Evolutionary conservation across 1,140 invertebrate species (phyloP), one percentile per base, ranked within the genome.

Genomic region (Ctenoplectra terminalis): DNA sequence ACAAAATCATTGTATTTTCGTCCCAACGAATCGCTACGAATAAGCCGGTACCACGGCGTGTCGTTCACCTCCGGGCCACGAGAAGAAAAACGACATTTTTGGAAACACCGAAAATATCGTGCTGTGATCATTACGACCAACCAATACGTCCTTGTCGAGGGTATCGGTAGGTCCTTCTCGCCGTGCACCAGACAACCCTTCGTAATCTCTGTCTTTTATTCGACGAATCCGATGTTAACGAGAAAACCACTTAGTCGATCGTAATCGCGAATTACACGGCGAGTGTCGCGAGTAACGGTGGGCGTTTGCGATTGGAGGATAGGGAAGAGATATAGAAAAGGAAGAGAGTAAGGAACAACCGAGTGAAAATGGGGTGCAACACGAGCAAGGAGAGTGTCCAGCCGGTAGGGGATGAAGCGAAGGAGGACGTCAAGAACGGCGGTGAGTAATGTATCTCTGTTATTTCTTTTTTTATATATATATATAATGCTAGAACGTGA

Each of bases 381-480:
- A 93, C 92, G 43, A 94, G 93, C 85, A 93, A 94, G 84, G 93
- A 94, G 54, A 93, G 89, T 72, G 89, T 93, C 23, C 92, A 93
- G 83, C 91, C 92, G 58, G 92, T 90, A 2, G 92, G 89, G 31
- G 92, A 94, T 61, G 92, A 93, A 43, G 89, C 91, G 15, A 93
- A 94, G 82, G 92, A 93, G 69, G 91, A 91, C 56, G 80, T 81
- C 34, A 93, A 92, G 87, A 93, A 93, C 86, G 92, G 90, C 54
- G 93, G 93, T 93, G 86, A 91, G 93, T 76, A 40, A 60, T 34
- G 31, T 8, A 40, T 31, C 50, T 84, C 23, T 54, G 2, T 56
- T 26, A 3, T 54, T 61, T 64, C 11, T 73, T 29, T 52, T 48
- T 50, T 9, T 5, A n/a, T 37, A 37, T 54, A 5, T 40, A 40